These are phyloP conservation scores for Heliconius hermathena DNA, from an alignment of 1,140 invertebrate species.

Conservation along the genomic window DNA sequence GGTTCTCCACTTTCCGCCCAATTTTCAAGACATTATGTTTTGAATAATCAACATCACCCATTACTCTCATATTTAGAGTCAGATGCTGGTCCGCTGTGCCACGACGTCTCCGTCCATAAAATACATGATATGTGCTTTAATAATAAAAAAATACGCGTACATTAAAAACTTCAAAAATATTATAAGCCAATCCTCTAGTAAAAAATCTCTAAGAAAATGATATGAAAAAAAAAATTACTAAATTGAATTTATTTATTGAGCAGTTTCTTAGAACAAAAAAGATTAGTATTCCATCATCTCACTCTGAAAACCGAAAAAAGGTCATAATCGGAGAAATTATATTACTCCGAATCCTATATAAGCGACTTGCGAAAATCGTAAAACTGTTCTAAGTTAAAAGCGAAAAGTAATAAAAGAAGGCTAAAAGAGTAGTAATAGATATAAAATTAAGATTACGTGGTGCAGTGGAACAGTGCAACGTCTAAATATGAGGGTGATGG, in stretches of 20 bases:
- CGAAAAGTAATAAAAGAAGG: not conserved
- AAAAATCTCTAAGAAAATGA: not conserved
- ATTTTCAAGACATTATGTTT: too few species aligned
- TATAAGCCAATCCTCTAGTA: not conserved
- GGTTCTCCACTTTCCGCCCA: too few species aligned
- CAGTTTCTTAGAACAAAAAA: conserved; percentile 22
- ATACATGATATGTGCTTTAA: too few species aligned
- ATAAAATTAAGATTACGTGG: too few species aligned
- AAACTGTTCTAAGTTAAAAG: conserved; percentile 21
- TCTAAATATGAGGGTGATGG: too few species aligned
- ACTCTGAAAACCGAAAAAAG: conserved; percentile 35
- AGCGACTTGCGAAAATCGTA: conserved; percentile 40
- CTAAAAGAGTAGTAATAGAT: too few species aligned
- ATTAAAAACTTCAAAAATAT: not conserved
- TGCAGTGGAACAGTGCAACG: too few species aligned
- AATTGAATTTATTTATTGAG: conserved; percentile 20
- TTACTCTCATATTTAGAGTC: too few species aligned
- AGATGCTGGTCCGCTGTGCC: too few species aligned
- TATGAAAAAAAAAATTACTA: not conserved
- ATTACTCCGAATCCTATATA: conserved; percentile 40
- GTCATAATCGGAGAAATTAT: conserved; percentile 46
- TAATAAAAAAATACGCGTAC: too few species aligned
- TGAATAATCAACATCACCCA: too few species aligned
- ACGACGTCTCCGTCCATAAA: too few species aligned
- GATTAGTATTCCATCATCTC: conserved; percentile 27